phyloP scores from a whole-genome alignment of 2,797 vertebrate genomes.

The Tokudaia tokunoshimensis region DNA sequence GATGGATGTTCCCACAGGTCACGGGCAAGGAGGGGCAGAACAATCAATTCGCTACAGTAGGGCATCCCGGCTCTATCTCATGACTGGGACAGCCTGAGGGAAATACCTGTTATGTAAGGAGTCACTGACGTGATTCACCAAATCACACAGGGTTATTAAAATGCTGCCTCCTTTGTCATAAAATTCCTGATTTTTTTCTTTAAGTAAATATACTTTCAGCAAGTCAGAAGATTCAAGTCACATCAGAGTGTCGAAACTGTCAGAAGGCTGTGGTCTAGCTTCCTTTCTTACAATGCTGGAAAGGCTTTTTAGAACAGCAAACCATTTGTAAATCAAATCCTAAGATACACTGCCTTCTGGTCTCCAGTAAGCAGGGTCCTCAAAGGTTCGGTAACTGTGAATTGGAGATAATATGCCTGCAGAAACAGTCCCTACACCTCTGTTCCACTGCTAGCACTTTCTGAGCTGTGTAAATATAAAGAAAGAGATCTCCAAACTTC shows the following conservation, averaged over 20 bases:
- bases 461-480: background rate
- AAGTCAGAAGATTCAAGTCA: conserved; percentile 53
- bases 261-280: background rate
- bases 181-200: conserved; percentile 65
- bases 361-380: background rate
- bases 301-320: background rate
- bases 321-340: background rate
- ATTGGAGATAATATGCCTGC: background rate
- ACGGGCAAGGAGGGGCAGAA: conserved; percentile 48
- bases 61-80: conserved; percentile 66
- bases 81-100: conserved; percentile 72
- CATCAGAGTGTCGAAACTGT: conserved; percentile 17
- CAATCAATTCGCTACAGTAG: conserved; percentile 73
- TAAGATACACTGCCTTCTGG: background rate
- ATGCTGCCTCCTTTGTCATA: conserved; percentile 57
- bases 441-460: background rate
- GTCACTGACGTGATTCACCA: conserved; percentile 67
- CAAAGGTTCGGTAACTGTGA: background rate
- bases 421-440: background rate
- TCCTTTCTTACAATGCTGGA: background rate
- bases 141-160: conserved; percentile 62
- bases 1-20: conserved; percentile 72
- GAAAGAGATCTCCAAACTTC: background rate
- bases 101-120: conserved; percentile 75
- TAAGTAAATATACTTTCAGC: conserved; percentile 68